Evolutionary conservation across 2,888 invertebrate species (phyloP), one percentile per base, ranked within the genome.

Genomic region (Epicampocera succincta): DNA sequence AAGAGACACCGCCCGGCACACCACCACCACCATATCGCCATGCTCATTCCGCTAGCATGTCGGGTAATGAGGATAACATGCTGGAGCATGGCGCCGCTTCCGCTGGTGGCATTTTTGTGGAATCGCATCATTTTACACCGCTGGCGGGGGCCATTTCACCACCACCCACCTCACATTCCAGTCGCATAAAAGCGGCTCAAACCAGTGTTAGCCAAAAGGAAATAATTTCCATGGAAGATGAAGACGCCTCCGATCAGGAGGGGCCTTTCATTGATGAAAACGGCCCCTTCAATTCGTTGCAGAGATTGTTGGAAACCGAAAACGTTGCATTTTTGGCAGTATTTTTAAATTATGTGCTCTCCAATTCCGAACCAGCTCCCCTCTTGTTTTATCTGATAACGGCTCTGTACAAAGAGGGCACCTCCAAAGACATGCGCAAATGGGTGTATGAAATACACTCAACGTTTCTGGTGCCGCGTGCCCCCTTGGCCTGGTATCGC

Each of bases 381-480:
- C 84, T 91, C 38, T 84, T 91, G 11, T 91, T 99, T 92, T 97
- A 98, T 91, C 93, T 99, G 85, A 94, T 99, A 88, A 97, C 98
- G 83, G 97, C 98, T 90, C 93, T 96, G 71, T 99, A 96, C 92
- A 96, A 96, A 88, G 93, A 95, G 87, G 97, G 96, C 65, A 95
- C 94, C 85, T 93, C 94, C 71, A 96, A 96, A 92, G 98, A 99
- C 88, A 96, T 99, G 94, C 94, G 97, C 73, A 97, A 98, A 90
- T 99, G 99, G 99, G 99, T 99, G 3, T 99, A 99, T 92, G 99
- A 99, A 93, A 98, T 99, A 88, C 98, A 98, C 92, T 98, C 98
- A 85, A 97, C 97, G 87, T 99, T 99, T 92, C 92, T 98, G 79
- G 96, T 97, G 88, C 98, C 97, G 81, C 94, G 95, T 87, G 97